Evolutionary conservation across 23 tunicate genomes (phyloP).

Genomic region (Phallusia fumigata): DNA sequence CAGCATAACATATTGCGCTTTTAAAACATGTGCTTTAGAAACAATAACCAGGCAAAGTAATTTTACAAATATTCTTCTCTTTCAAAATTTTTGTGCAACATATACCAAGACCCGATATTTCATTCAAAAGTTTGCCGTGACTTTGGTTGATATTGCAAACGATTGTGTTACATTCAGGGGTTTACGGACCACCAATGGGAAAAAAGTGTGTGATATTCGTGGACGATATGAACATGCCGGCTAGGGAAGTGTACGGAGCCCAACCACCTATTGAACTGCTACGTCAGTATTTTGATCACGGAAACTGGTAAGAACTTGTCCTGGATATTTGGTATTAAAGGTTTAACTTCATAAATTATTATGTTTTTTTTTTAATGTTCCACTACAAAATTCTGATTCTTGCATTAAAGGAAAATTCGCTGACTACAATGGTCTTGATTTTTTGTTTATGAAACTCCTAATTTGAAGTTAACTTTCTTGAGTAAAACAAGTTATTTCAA

Average conservation of each 20-base stretch:
- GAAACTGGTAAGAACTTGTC: conserved; percentile 69
- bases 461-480: not conserved
- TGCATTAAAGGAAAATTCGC: too few species aligned
- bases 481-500: too few species aligned
- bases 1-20: too few species aligned
- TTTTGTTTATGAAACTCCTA: not conserved
- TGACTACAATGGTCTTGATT: not conserved
- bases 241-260: conserved; percentile 96
- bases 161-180: too few species aligned
- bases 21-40: too few species aligned
- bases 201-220: conserved; percentile 94
- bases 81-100: too few species aligned
- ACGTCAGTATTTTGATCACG: conserved; percentile 97
- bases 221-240: conserved; percentile 99
- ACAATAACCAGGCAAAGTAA: too few species aligned
- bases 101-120: too few species aligned
- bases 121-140: too few species aligned
- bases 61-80: too few species aligned
- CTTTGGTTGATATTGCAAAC: too few species aligned
- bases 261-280: conserved; percentile 98
- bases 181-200: conserved; percentile 97
- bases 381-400: not conserved
- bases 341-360: not conserved
- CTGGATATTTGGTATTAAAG: too few species aligned
- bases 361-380: not conserved